These are phyloP conservation scores for Meles meles DNA, from an alignment of 2,113 vertebrate genomes.

Conservation along the genomic window DNA sequence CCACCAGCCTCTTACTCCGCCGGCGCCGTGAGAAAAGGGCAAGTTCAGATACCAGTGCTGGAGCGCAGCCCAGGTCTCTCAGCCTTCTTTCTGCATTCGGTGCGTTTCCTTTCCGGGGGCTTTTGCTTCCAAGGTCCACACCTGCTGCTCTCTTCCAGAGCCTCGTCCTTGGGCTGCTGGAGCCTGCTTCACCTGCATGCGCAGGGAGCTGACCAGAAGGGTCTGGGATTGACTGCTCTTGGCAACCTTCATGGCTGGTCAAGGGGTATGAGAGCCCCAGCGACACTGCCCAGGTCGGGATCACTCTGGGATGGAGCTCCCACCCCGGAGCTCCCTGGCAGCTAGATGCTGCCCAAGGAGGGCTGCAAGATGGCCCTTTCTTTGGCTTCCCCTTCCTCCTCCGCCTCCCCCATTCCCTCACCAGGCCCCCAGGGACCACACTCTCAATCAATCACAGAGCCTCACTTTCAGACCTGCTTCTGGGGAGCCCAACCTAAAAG, in stretches of 20 bases:
- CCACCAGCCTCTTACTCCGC: constrained; percentile 6
- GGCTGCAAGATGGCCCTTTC: neutral
- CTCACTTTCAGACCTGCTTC: neutral
- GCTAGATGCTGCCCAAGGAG: neutral
- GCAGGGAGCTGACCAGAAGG: neutral
- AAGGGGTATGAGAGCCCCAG: neutral
- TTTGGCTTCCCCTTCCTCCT: neutral
- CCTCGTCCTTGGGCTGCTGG: neutral
- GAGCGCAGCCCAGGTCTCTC: neutral
- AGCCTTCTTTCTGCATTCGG: accelerated
- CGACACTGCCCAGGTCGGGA: neutral
- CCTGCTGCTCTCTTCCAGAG: neutral
- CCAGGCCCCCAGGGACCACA: neutral
- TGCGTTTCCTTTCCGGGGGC: accelerated
- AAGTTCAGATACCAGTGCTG: accelerated
- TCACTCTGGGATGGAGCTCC: no score
- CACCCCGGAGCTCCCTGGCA: neutral
- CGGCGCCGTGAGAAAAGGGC: neutral
- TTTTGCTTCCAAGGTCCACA: neutral
- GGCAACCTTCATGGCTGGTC: neutral
- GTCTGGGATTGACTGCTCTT: neutral
- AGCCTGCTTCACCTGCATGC: neutral
- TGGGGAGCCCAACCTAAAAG: neutral
- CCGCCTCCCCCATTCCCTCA: neutral
- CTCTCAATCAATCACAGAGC: neutral